Percentiles rank a stretch among this genome's conserved stretches.
Conservation (phyloP, 2,113 vertebrate genomes). For the Guaruba guarouba region DNA sequence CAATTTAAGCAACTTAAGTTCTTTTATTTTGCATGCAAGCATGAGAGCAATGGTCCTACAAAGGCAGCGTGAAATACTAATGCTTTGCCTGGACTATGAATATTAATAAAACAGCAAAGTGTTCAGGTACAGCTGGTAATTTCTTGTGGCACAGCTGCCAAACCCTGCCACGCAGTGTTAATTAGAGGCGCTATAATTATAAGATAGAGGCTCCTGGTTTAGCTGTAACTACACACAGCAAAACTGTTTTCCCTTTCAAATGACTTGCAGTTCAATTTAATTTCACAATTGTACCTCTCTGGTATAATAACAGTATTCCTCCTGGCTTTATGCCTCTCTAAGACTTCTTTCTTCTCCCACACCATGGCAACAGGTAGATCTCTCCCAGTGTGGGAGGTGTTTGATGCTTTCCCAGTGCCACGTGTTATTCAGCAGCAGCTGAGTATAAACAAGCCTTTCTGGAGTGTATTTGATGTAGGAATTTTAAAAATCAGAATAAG, state of each 20-base stretch:
- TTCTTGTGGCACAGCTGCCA: slow-evolving; percentile 65
- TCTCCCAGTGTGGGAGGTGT: background rate
- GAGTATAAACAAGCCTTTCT: background rate
- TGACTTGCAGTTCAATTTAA: slow-evolving; percentile 28
- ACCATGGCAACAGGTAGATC: background rate
- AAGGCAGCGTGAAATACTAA: background rate
- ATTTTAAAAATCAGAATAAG: background rate
- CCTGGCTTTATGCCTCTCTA: background rate
- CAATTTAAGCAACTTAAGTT: background rate
- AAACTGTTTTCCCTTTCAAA: slow-evolving; percentile 62
- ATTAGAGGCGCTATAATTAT: slow-evolving; percentile 67
- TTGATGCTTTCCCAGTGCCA: background rate
- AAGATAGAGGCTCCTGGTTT: slow-evolving; percentile 26
- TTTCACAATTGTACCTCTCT: background rate
- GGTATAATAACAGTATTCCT: background rate
- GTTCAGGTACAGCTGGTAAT: slow-evolving; percentile 50
- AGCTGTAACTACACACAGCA: slow-evolving; percentile 63
- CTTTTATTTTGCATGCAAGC: rapidly evolving
- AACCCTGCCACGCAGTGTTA: slow-evolving; percentile 33
- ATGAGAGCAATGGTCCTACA: background rate
- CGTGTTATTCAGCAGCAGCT: background rate
- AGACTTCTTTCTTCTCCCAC: background rate
- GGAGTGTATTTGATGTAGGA: background rate
- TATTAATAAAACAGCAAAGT: background rate
- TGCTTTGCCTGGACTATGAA: background rate